A percentile compares a stretch with the other conserved stretches of the same genome.
Conservation (phyloP, 2,797 vertebrate genomes). For the Oreonectes daqikongensis region DNA sequence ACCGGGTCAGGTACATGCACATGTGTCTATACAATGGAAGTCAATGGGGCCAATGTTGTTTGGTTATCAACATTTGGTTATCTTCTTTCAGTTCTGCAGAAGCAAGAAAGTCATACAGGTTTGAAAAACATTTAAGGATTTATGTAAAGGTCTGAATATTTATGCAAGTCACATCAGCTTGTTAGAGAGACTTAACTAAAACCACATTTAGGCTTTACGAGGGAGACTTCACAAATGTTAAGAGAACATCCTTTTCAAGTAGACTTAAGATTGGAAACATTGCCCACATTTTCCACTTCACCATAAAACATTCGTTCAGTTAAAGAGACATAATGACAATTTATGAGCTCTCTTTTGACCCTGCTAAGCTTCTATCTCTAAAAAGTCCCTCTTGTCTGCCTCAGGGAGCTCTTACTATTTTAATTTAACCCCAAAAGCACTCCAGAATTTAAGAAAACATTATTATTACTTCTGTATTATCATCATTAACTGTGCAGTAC, state of each 20-base stretch:
- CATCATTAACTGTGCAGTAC: not conserved
- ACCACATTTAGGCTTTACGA: constrained; percentile 45
- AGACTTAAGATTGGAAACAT: constrained; percentile 31
- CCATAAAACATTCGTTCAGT: constrained; percentile 31
- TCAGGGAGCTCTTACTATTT: constrained; percentile 29
- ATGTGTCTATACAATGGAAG: too few species aligned
- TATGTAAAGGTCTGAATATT: not conserved
- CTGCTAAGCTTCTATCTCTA: constrained; percentile 18
- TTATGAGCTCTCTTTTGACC: constrained; percentile 41
- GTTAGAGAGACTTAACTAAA: constrained; percentile 35
- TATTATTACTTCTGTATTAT: constrained; percentile 2
- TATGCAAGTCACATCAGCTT: too few species aligned
- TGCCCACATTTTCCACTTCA: constrained; percentile 25
- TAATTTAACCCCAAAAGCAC: not conserved
- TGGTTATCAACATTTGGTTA: too few species aligned
- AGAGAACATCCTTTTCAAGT: constrained; percentile 23
- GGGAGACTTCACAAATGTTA: constrained; percentile 1
- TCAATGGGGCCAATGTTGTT: too few species aligned
- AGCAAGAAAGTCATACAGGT: not conserved
- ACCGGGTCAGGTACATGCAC: too few species aligned
- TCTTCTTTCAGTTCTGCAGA: too few species aligned
- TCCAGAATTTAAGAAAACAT: constrained; percentile 9
- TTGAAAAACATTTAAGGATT: not conserved
- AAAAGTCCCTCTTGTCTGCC: constrained; percentile 25
- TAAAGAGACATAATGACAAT: constrained; percentile 42